Percentiles rank a stretch among this genome's conserved stretches.
Conservation (phyloP, 2,888 invertebrate species). For the Odontothrips loti region DNA sequence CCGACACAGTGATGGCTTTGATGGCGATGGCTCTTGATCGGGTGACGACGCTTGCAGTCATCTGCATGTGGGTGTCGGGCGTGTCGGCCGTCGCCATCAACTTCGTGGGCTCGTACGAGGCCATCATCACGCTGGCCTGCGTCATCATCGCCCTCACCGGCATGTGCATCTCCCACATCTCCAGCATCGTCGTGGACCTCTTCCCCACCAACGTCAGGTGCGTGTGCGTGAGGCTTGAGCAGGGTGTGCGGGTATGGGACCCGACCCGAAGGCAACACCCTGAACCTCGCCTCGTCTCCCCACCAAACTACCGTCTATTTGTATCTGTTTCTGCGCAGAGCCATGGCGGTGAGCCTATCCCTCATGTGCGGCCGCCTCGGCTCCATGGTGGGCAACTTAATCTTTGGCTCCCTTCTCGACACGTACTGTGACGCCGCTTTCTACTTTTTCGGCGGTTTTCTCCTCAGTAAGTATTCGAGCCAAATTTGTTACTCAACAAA, state of each 20-base stretch:
- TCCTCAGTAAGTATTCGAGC: neutral
- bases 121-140: slow-evolving; percentile 41
- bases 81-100: slow-evolving; percentile 5
- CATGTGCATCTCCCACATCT: slow-evolving; percentile 56
- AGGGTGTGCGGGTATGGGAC: too few relatives aligned
- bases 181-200: slow-evolving; percentile 56
- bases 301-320: too few relatives aligned
- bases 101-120: neutral
- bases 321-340: neutral
- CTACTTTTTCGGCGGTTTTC: slow-evolving; percentile 6
- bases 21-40: slow-evolving; percentile 44
- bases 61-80: slow-evolving; percentile 9
- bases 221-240: slow-evolving; percentile 43
- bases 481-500: too few relatives aligned
- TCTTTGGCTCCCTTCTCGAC: slow-evolving; percentile 31
- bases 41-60: slow-evolving; percentile 38
- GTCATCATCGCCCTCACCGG: slow-evolving; percentile 42
- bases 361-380: slow-evolving; percentile 33
- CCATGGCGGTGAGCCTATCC: slow-evolving; percentile 34
- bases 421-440: slow-evolving; percentile 29
- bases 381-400: slow-evolving; percentile 29
- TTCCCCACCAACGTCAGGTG: slow-evolving; percentile 55
- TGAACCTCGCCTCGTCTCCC: too few relatives aligned
- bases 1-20: slow-evolving; percentile 41
- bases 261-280: too few relatives aligned